These are phyloP conservation scores for Rhagium mordax DNA, from an alignment of 2,888 invertebrate genomes.

Conservation along the genomic window DNA sequence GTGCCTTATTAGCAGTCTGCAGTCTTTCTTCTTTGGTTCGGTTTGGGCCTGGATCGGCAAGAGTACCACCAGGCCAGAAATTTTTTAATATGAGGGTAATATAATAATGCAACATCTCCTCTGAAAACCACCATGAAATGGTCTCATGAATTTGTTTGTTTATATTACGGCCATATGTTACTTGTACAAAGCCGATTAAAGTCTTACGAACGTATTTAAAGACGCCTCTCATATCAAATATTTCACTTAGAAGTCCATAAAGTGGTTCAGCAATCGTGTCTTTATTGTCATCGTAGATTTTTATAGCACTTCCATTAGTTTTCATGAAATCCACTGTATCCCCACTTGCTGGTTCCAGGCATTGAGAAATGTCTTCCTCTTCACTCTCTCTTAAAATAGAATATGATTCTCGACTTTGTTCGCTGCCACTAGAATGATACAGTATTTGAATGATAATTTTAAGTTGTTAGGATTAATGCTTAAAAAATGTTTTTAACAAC, in stretches of 20 bases:
- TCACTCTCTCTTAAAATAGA: slow-evolving; percentile 77
- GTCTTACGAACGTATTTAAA: slow-evolving; percentile 91
- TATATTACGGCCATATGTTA: slow-evolving; percentile 80
- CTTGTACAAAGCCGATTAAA: slow-evolving; percentile 90
- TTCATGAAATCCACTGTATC: slow-evolving; percentile 68
- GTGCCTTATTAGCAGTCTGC: slow-evolving; percentile 80
- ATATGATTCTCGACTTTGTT: slow-evolving; percentile 56
- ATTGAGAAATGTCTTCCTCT: slow-evolving; percentile 86
- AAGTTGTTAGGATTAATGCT: too few relatives aligned
- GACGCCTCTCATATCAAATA: slow-evolving; percentile 92
- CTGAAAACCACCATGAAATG: slow-evolving; percentile 89
- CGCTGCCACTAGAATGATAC: slow-evolving; percentile 58
- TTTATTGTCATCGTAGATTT: slow-evolving; percentile 76
- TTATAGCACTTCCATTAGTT: slow-evolving; percentile 65
- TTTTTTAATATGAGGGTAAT: slow-evolving; percentile 86
- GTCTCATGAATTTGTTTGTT: slow-evolving; percentile 93
- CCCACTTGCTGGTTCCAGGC: slow-evolving; percentile 77
- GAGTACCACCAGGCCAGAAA: slow-evolving; percentile 91
- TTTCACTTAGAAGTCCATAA: slow-evolving; percentile 89
- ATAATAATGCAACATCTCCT: slow-evolving; percentile 93
- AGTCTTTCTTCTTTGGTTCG: slow-evolving; percentile 78
- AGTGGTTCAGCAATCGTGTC: slow-evolving; percentile 93
- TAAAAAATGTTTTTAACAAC: too few relatives aligned
- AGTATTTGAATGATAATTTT: neutral
- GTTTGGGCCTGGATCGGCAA: slow-evolving; percentile 73